phyloP scores from a whole-genome alignment of 2,797 vertebrate genomes.

The Chaetodon trifasciatus region DNA sequence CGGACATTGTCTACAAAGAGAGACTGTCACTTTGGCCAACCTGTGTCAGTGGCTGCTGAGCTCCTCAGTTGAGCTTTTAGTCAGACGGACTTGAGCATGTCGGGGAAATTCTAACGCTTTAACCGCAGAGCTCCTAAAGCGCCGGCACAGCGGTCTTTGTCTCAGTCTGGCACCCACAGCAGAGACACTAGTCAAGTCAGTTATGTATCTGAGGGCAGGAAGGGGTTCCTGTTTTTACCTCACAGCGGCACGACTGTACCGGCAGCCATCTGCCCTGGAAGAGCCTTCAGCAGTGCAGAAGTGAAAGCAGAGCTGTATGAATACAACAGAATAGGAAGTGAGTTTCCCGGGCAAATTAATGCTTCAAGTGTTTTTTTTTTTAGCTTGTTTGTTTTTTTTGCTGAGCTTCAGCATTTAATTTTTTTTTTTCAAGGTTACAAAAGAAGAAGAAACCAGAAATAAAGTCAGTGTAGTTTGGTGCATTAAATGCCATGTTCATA shows the following conservation, averaged over 20 bases:
- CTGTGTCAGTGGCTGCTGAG: not conserved
- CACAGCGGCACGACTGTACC: not conserved
- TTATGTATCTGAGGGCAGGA: not conserved
- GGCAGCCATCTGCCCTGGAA: not conserved
- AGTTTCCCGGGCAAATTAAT: not conserved
- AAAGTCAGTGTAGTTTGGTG: not conserved
- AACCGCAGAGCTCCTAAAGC: slow-evolving; percentile 30
- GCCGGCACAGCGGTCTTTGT: not conserved
- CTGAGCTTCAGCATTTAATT: slow-evolving; percentile 1
- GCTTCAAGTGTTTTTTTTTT: not conserved
- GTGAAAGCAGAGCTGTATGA: slow-evolving; percentile 52
- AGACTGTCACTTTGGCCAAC: fast-evolving
- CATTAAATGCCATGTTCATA: slow-evolving; percentile 12
- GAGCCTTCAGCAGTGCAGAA: slow-evolving; percentile 46
- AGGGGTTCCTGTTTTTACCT: slow-evolving; percentile 39
- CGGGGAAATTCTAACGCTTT: slow-evolving; percentile 57
- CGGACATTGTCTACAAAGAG: not conserved
- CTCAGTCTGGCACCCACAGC: not conserved
- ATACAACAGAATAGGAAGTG: slow-evolving; percentile 43
- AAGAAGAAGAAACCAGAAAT: not conserved
- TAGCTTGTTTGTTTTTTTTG: not conserved
- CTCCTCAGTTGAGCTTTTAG: not conserved
- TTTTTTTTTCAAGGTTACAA: not conserved
- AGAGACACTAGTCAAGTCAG: not conserved
- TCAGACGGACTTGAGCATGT: not conserved